A percentile compares a stretch with the other conserved stretches of the same genome.
Evolutionary conservation across 2,888 invertebrate genomes (phyloP).

Genomic region (Marronus borbonicus): DNA sequence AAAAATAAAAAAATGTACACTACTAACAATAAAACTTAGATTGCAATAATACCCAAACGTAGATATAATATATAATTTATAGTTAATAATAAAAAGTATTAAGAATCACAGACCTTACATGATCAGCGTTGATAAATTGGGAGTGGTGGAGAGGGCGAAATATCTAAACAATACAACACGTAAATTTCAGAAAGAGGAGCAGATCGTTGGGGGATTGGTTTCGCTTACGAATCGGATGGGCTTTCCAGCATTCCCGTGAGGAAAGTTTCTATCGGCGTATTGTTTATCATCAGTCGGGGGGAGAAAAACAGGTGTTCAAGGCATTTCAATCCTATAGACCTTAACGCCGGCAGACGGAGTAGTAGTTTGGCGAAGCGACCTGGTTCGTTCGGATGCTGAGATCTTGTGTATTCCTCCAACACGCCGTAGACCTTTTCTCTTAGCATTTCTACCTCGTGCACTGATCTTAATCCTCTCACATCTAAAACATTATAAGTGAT

Average conservation of each 20-base stretch:
- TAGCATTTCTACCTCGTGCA: conserved; percentile 86
- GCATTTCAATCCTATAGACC: conserved; percentile 94
- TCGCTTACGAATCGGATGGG: conserved; percentile 70
- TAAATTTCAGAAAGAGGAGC: conserved; percentile 34
- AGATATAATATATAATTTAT: conserved; percentile 48
- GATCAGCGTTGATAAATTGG: conserved; percentile 46
- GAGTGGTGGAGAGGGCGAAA: conserved; percentile 37
- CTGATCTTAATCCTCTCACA: conserved; percentile 89
- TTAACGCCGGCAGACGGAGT: conserved; percentile 88
- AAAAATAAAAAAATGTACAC: conserved; percentile 47
- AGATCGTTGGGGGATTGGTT: conserved; percentile 37
- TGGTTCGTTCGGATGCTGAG: conserved; percentile 90
- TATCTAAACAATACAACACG: conserved; percentile 38
- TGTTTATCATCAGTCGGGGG: conserved; percentile 83
- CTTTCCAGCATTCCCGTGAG: conserved; percentile 87
- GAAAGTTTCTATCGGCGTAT: conserved; percentile 88
- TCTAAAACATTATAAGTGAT: conserved; percentile 62
- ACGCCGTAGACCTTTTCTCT: conserved; percentile 97
- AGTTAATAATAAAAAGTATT: conserved; percentile 49
- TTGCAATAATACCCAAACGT: conserved; percentile 54
- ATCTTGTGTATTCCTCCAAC: conserved; percentile 94
- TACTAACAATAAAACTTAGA: conserved; percentile 45
- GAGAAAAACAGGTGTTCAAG: conserved; percentile 96
- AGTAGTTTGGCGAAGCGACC: conserved; percentile 96
- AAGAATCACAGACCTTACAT: conserved; percentile 53